A percentile compares a stretch with the other conserved stretches of the same genome.
Evolutionary conservation across 1,140 invertebrate genomes (phyloP).

Genomic region (Cydia strobilella): DNA sequence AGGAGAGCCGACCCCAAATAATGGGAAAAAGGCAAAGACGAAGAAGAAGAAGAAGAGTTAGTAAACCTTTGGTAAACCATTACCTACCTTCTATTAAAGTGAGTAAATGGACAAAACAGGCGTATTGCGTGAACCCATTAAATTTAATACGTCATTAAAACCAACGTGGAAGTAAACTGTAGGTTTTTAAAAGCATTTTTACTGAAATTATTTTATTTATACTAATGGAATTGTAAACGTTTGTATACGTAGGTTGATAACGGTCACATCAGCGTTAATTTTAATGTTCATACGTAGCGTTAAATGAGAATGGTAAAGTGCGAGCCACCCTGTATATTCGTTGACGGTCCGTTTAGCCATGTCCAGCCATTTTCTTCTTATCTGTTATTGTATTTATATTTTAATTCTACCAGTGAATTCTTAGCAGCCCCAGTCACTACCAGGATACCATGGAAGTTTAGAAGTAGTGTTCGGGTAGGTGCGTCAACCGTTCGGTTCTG

Average conservation of each 20-base stretch:
- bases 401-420: conserved; percentile 85
- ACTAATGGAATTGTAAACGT: background rate
- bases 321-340: too few relatives aligned
- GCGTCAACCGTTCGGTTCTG: conserved; percentile 79
- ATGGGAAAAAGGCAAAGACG: too few relatives aligned
- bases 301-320: background rate
- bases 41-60: too few relatives aligned
- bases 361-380: background rate
- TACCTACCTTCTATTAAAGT: too few relatives aligned
- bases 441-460: conserved; percentile 86
- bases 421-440: conserved; percentile 89
- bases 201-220: background rate
- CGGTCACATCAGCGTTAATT: background rate
- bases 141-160: background rate
- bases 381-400: conserved; percentile 20
- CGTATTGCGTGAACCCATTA: background rate
- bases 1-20: too few relatives aligned
- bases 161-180: background rate
- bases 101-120: too few relatives aligned
- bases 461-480: conserved; percentile 83
- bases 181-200: background rate
- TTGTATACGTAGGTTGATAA: background rate
- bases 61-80: too few relatives aligned
- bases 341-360: too few relatives aligned
- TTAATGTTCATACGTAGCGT: background rate